Conservation (phyloP, 2,113 vertebrate species). For the Silurus asotus region DNA sequence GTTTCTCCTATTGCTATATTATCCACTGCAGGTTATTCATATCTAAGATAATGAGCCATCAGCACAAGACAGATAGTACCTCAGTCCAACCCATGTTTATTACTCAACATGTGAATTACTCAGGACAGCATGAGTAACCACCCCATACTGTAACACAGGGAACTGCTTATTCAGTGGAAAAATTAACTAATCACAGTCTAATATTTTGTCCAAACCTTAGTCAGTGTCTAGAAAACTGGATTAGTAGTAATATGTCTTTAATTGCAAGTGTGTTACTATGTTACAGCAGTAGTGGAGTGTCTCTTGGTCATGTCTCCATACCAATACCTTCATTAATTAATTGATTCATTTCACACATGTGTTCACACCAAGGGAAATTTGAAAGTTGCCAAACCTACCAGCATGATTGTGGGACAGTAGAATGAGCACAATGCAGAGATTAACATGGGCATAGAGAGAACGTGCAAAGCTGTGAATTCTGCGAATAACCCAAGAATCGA, state of each 20-base stretch:
- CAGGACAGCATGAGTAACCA: background rate
- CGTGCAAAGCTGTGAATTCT: background rate
- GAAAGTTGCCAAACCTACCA: background rate
- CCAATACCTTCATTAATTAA: no score
- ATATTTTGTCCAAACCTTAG: background rate
- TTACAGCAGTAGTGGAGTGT: background rate
- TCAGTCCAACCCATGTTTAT: background rate
- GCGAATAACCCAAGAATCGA: background rate
- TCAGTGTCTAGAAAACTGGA: background rate
- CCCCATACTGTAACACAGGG: background rate
- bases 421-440: background rate
- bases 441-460: background rate
- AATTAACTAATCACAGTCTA: constrained; percentile 1
- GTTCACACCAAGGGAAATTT: background rate
- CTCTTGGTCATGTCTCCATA: background rate
- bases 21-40: background rate
- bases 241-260: background rate
- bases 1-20: background rate
- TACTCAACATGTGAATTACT: constrained; percentile 17
- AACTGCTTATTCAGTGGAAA: background rate
- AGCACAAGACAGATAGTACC: background rate
- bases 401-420: background rate
- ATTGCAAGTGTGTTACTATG: no score
- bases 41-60: background rate
- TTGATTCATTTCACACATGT: background rate